phyloP scores from a whole-genome alignment of 2,113 vertebrate genomes.

The Gambusia holbrooki region DNA sequence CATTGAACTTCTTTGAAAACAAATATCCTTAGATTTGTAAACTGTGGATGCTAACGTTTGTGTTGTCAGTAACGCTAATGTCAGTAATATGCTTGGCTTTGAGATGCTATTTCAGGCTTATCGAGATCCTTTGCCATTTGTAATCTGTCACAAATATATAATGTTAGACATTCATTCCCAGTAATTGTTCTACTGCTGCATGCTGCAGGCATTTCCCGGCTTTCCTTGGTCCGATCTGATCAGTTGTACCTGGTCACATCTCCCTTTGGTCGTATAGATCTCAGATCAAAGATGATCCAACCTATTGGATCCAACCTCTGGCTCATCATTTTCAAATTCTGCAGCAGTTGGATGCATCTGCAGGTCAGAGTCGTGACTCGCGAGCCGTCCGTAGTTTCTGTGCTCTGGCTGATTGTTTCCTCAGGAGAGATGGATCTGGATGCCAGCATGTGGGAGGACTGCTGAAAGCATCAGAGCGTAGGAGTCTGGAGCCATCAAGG shows the following conservation, averaged over 20 bases:
- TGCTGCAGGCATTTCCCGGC: no score
- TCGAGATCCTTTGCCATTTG: background rate
- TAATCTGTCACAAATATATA: background rate
- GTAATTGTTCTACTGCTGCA: background rate
- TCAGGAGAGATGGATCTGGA: conserved; percentile 31
- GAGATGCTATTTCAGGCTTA: no score
- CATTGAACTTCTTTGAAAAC: no score
- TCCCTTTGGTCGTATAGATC: no score
- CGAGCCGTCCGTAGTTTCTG: conserved; percentile 10
- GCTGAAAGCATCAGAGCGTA: conserved; percentile 33
- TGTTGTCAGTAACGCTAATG: no score
- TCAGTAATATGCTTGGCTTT: no score
- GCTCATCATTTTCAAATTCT: background rate
- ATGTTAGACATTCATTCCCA: background rate
- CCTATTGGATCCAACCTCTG: no score
- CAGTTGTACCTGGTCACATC: no score
- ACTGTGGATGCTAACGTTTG: background rate
- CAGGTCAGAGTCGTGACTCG: conserved; percentile 22
- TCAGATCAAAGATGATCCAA: no score
- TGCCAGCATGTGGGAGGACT: conserved; percentile 18
- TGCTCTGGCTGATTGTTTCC: conserved; percentile 7
- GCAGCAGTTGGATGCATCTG: background rate
- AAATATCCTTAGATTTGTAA: background rate
- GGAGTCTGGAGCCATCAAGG: conserved; percentile 39
- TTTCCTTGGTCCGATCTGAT: no score